Evolutionary conservation across 2,888 invertebrate genomes (phyloP).

Genomic region (Fragum whitleyi): DNA sequence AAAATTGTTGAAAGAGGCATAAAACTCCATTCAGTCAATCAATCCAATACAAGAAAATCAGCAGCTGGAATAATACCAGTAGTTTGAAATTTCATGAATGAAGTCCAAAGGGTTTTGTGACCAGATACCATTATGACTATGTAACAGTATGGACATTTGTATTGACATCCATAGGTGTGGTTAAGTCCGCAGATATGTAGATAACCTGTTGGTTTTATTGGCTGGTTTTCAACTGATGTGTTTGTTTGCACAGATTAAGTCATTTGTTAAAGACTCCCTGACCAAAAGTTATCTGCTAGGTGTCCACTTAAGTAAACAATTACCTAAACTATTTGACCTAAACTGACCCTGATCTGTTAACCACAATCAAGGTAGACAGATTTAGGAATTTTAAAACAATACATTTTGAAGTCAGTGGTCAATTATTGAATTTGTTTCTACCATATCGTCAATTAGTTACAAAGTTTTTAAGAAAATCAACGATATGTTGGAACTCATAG

Average conservation of each 20-base stretch:
- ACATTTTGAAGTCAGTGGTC: too few relatives aligned
- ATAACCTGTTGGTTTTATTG: slow-evolving; percentile 11
- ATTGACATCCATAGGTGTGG: slow-evolving; percentile 23
- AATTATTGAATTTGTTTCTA: too few relatives aligned
- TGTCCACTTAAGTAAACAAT: slow-evolving; percentile 22
- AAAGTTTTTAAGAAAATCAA: too few relatives aligned
- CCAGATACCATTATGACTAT: slow-evolving; percentile 15
- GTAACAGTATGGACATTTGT: background rate
- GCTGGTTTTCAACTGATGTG: slow-evolving; percentile 28
- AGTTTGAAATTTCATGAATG: too few relatives aligned
- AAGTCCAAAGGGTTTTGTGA: slow-evolving; percentile 5
- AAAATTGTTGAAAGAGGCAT: too few relatives aligned
- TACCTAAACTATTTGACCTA: slow-evolving; percentile 10
- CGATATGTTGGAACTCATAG: too few relatives aligned
- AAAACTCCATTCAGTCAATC: too few relatives aligned
- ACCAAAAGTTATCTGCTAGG: slow-evolving; percentile 28
- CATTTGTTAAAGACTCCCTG: slow-evolving; percentile 26
- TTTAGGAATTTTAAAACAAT: too few relatives aligned
- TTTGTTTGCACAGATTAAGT: slow-evolving; percentile 35
- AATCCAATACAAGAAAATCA: too few relatives aligned
- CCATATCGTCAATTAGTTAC: too few relatives aligned
- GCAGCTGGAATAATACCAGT: too few relatives aligned
- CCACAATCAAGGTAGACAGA: slow-evolving; percentile 2
- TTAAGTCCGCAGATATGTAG: slow-evolving; percentile 9
- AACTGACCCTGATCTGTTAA: background rate